Base-by-base conservation (phyloP, 35 echinoderm and acorn worm genomes). In the Holothuria glaberrima region DNA sequence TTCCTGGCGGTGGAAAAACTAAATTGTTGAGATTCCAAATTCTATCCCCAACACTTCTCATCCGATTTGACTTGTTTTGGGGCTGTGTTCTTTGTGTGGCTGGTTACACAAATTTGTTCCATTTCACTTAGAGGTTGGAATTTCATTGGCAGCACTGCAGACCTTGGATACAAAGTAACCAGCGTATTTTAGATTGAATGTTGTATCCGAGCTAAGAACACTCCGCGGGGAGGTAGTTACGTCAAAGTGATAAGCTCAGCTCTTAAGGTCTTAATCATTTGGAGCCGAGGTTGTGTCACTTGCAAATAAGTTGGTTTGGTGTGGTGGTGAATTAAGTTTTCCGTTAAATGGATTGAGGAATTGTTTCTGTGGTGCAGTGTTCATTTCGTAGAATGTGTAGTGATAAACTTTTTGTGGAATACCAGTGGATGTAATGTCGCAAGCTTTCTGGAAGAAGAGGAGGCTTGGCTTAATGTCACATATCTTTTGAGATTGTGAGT, bases 1-100 rank as follows among this genome's bases (percentile, higher is more conserved):
- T 84, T 84, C 80, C 80, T 84, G 30, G 56, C 80, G 80, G 80
- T 22, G 80, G 50, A 61, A 84, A 84, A 60, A 84, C 46, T 63
- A 32, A 84, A 84, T 84, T 84, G 80, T 84, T 84, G 80, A 84
- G 80, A 84, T 84, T 84, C 80, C 80, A 84, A 84, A 84, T 61
- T 84, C 57, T 48, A 14, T 22, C 24, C 44, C 50, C 44, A 38
- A 41, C 38, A 5, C 21, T 9, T 35, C 38, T 27, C 34, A 10
- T 41, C 0, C 50, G 35, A 25, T 78, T 78, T 78, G 18, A 26
- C 35, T 28, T 24, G 36, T 45, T 78, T 78, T 30, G 74, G 70
- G 74, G 74, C 26, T 78, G 38, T n/a, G 33, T 41, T 41, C 50
- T 78, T 78, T 78, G 36, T 78, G 74, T 28, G 35, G 74, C 74